These are phyloP conservation scores for Caerostris darwini DNA, from an alignment of 1,140 invertebrate genomes.

Conservation along the genomic window DNA sequence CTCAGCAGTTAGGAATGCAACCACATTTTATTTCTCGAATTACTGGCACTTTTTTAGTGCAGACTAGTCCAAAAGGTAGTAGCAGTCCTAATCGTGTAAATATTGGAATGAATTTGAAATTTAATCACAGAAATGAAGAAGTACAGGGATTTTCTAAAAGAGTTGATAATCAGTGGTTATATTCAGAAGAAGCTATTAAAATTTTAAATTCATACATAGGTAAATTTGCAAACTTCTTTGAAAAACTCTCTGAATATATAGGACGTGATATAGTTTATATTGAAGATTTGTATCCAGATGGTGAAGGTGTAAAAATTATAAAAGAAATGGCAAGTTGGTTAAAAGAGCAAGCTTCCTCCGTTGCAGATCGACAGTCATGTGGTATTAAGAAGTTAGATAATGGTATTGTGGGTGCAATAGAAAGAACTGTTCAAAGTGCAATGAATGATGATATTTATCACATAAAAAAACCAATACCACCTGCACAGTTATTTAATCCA, in stretches of 20 bases:
- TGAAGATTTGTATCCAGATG: conserved; percentile 83
- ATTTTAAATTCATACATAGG: conserved; percentile 87
- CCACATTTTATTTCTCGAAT: conserved; percentile 89
- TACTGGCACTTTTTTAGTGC: conserved; percentile 90
- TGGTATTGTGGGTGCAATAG: conserved; percentile 86
- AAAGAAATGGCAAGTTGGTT: conserved; percentile 87
- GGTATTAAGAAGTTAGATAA: conserved; percentile 88
- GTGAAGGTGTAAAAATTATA: conserved; percentile 81
- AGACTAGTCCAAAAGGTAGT: conserved; percentile 78
- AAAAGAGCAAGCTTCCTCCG: conserved; percentile 86
- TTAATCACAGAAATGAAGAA: conserved; percentile 89
- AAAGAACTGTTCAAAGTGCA: conserved; percentile 82
- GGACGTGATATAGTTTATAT: conserved; percentile 86
- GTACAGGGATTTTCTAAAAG: conserved; percentile 91
- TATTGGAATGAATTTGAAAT: conserved; percentile 95
- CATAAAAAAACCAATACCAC: conserved; percentile 89
- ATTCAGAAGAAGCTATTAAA: conserved; percentile 89
- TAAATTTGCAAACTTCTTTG: conserved; percentile 89
- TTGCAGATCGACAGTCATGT: conserved; percentile 85
- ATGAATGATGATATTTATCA: conserved; percentile 82
- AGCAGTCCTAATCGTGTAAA: conserved; percentile 86
- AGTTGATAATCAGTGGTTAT: conserved; percentile 87
- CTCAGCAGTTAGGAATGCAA: conserved; percentile 86
- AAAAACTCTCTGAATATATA: conserved; percentile 81
- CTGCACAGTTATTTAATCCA: conserved; percentile 87